Evolutionary conservation across 2,113 vertebrate species (phyloP).

Genomic region (Sturnira hondurensis): DNA sequence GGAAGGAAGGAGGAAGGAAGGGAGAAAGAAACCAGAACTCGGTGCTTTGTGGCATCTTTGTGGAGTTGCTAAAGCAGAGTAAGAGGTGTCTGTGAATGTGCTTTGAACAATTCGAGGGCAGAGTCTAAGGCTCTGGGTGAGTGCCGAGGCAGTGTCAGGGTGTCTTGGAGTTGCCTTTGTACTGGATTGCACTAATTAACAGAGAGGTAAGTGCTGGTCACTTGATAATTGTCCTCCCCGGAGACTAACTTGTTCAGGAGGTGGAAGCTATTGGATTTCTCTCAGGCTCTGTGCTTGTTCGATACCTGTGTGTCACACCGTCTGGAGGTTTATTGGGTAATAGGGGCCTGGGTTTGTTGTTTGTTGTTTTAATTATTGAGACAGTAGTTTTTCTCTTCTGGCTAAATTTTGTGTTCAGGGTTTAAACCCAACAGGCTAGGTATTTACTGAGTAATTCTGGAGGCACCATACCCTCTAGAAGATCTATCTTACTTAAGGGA

Average conservation of each 20-base stretch:
- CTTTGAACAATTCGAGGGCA: background rate
- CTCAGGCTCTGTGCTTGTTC: background rate
- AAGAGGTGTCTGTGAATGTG: background rate
- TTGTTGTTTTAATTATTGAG: slow-evolving; percentile 15
- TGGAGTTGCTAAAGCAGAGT: background rate
- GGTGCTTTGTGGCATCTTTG: background rate
- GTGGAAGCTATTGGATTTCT: background rate
- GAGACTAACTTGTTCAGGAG: background rate
- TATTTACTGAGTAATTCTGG: slow-evolving; percentile 20
- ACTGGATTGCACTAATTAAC: background rate
- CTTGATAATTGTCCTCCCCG: background rate
- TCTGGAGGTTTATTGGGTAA: background rate
- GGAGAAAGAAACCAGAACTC: background rate
- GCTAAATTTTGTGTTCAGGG: slow-evolving; percentile 2
- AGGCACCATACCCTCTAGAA: background rate
- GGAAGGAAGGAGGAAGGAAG: background rate
- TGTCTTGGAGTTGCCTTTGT: background rate
- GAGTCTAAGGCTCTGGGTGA: background rate
- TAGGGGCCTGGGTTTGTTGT: background rate
- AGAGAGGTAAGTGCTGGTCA: background rate
- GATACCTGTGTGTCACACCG: background rate
- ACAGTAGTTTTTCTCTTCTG: slow-evolving; percentile 28
- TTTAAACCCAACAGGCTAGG: background rate
- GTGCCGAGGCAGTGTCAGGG: fast-evolving
- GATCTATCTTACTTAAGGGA: background rate